Evolutionary conservation across 2,113 vertebrate genomes (phyloP), one percentile per base, ranked within the genome.

Genomic region (Lagopus muta): DNA sequence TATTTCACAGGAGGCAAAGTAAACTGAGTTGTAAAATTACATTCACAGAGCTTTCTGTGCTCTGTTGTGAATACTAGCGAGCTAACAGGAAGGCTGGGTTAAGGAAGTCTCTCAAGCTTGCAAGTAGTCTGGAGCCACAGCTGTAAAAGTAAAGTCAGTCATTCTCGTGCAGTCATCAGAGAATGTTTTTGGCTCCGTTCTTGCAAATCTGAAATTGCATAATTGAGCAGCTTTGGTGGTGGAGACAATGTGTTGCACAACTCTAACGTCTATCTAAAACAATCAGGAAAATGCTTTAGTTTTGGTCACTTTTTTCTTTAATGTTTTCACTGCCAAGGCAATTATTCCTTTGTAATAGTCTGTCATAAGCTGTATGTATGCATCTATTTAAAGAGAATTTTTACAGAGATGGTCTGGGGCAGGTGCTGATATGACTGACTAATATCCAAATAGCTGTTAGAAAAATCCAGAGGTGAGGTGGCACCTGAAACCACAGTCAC

Each of bases 21-120:
- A 74, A 86, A 90, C 75, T 17, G 80, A 70, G 13, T 82, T 89
- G n/a, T 88, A 84, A 88, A 92, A 86, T 21, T 50, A 58, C 55
- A 47, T 90, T 94, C 88, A 67, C 3, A 8, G 54, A 40, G n/a
- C 21, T 36, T 52, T 61, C 30, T 73, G 30, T 70, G 28, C 42
- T 86, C 82, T 82, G 43, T 9, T 76, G 58, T 73, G 72, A 57
- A 61, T 87, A 7, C 34, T 30, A 27, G 47, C 13, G 28, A 88
- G 61, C 48, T 90, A 13, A 82, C 71, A 30, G 22, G 19, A 71
- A 13, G 71, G 22, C n/a, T 81, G 47, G 4, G 19, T 79, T 89
- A 45, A 92, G 38, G 6, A 52, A 72, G 12, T 92, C 70, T 81
- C 77, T 94, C 65, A 75, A 84, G 40, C 52, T 78, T 93, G 36